Evolutionary conservation across 2,797 vertebrate genomes (phyloP), one percentile per base, ranked within the genome.

Genomic region (Gallirallus australis): DNA sequence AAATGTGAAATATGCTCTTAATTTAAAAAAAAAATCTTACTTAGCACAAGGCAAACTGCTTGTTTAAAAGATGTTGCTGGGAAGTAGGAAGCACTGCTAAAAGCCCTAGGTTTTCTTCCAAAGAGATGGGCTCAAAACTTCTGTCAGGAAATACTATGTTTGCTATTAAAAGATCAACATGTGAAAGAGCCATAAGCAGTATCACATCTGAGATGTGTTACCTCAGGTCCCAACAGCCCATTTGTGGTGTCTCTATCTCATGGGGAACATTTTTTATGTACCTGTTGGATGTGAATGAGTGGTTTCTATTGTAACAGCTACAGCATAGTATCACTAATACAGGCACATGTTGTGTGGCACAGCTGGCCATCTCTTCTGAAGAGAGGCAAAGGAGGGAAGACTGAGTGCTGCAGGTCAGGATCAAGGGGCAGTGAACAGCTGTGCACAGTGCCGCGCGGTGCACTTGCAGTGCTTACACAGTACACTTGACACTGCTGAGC

Each of bases 1-100:
- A 89, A 90, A 76, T 82, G 71, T 33, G 59, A 97, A 94, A 95
- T 82, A 54, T 76, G 60, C 50, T 94, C 30, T 65, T 81, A 87
- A 92, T 96, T 82, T 78, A 71, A 59, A 48, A 81, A 56, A 63
- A 39, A 69, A 71, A 71, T n/a, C 65, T 86, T 82, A 35, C 30
- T 57, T 83, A 65, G n/a, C 28, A 75, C 19, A 94, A 54, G 60
- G 69, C 18, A 91, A 91, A 89, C 52, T 50, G 19, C 72, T 81
- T 4, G 21, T 66, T 86, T 89, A 90, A 54, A 97, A 89, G 7
- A 47, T 52, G 33, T 79, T 89, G 48, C 53, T 76, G 56, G 56
- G 52, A 94, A 90, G 39, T 28, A 75, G 15, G 13, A 80, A 53
- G 37, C 30, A 59, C 39, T 80, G 50, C 31, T 54, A 88, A 87